These are phyloP conservation scores for Bryconaethiops microstoma DNA, from an alignment of 2,797 vertebrate species.

Conservation along the genomic window DNA sequence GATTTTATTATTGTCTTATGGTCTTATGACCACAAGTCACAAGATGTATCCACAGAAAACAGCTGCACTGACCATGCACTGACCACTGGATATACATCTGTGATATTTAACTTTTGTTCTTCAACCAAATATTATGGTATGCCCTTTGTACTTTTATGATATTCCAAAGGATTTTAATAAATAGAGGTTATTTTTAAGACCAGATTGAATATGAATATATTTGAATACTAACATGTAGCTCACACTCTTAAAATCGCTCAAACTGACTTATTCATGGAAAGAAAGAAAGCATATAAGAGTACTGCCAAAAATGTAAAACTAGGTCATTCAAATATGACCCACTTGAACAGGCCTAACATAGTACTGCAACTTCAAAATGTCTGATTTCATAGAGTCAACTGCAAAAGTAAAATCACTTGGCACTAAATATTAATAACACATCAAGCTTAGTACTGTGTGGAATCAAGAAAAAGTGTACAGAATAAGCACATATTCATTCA, in stretches of 20 bases:
- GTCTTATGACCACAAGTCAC: not conserved
- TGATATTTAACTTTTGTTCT: not conserved
- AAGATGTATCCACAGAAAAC: not conserved
- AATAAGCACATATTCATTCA: constrained; percentile 8
- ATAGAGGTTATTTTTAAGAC: constrained; percentile 9
- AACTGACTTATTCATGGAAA: not conserved
- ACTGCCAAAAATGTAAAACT: not conserved
- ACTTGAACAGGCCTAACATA: not conserved
- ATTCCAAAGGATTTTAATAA: not conserved
- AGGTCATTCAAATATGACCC: not conserved
- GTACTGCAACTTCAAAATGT: not conserved
- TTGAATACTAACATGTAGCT: not conserved
- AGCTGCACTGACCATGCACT: not conserved
- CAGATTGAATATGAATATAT: not conserved
- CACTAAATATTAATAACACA: constrained; percentile 12
- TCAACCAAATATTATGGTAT: not conserved
- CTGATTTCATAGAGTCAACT: not conserved
- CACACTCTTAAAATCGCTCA: not conserved
- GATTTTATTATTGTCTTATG: not conserved
- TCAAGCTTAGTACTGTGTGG: constrained; percentile 3
- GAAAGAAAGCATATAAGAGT: not conserved
- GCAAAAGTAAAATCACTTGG: constrained; percentile 12
- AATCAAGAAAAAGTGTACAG: not conserved
- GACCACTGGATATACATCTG: not conserved
- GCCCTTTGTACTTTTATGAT: not conserved